Evolutionary conservation across 2,888 invertebrate genomes (phyloP).

Genomic region (Lordiphosa fenestrarum): DNA sequence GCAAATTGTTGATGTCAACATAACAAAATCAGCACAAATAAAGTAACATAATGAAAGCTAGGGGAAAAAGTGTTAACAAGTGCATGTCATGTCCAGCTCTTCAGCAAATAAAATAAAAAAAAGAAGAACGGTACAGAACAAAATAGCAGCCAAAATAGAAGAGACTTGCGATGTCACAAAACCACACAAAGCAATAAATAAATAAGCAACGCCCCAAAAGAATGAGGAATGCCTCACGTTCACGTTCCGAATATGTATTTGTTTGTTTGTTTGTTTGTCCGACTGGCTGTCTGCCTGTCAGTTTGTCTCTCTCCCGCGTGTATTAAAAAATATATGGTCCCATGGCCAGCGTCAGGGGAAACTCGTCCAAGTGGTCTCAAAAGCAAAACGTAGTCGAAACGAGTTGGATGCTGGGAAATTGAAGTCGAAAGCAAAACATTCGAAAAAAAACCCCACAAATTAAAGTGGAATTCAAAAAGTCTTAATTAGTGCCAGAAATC

Average conservation of each 20-base stretch:
- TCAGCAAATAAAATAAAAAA: conserved; percentile 15
- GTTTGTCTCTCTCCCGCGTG: conserved; percentile 25
- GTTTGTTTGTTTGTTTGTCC: conserved; percentile 11
- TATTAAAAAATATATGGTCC: conserved; percentile 43
- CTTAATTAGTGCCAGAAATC: conserved; percentile 33
- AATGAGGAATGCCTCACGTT: conserved; percentile 24
- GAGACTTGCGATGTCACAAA: conserved; percentile 48
- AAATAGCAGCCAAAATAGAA: conserved; percentile 3
- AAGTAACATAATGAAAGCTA: conserved; percentile 21
- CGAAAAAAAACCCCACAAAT: conserved; percentile 1
- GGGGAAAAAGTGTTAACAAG: conserved; percentile 64
- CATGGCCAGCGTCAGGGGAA: conserved; percentile 49
- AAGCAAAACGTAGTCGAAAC: conserved; percentile 11
- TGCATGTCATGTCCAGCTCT: conserved; percentile 52
- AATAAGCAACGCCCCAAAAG: conserved; percentile 47
- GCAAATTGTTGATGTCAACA: conserved; percentile 41
- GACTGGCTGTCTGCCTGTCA: too few relatives aligned
- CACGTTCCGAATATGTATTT: conserved; percentile 14
- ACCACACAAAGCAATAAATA: conserved; percentile 60
- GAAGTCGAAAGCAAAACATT: conserved; percentile 12
- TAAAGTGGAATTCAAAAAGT: conserved; percentile 19
- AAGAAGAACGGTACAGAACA: conserved; percentile 1
- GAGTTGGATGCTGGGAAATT: conserved; percentile 1
- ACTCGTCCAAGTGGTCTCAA: conserved; percentile 36
- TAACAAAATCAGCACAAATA: conserved; percentile 17